A percentile compares a stretch with the other conserved stretches of the same genome.
phyloP scores from a whole-genome alignment of 2,113 vertebrate species.

The Coptodon rendalli region DNA sequence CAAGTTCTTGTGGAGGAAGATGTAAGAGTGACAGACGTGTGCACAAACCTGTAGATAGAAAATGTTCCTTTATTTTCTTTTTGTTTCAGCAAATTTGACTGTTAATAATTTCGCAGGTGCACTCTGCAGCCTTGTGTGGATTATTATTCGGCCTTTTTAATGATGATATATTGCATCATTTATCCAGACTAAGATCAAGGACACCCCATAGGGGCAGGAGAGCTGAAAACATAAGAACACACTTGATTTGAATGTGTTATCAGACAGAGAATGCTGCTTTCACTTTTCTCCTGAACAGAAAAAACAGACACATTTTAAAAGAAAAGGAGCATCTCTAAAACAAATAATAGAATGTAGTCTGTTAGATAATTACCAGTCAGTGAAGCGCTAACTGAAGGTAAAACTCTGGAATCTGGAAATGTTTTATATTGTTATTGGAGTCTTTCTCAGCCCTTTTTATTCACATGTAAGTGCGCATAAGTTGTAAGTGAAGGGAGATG shows the following conservation, averaged over 20 bases:
- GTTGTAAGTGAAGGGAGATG: background rate
- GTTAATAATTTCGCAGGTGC: background rate
- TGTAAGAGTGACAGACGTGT: background rate
- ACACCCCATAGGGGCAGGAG: background rate
- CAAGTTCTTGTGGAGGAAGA: background rate
- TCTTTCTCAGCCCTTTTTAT: background rate
- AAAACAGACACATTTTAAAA: background rate
- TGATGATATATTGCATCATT: background rate
- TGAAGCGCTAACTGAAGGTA: background rate
- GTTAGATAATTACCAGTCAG: background rate
- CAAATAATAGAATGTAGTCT: background rate
- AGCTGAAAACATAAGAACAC: background rate
- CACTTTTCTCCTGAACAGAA: background rate
- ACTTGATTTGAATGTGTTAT: background rate
- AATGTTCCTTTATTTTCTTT: background rate
- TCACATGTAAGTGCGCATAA: rapidly evolving
- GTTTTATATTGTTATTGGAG: background rate
- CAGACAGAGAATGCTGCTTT: background rate
- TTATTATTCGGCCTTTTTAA: background rate
- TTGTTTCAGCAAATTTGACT: background rate
- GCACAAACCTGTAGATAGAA: background rate
- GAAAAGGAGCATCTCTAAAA: background rate
- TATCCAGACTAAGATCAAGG: background rate
- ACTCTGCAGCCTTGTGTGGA: background rate
- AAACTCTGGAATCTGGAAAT: background rate